Base-by-base conservation (phyloP, 2,888 invertebrate genomes). In the Trisateles emortualis region DNA sequence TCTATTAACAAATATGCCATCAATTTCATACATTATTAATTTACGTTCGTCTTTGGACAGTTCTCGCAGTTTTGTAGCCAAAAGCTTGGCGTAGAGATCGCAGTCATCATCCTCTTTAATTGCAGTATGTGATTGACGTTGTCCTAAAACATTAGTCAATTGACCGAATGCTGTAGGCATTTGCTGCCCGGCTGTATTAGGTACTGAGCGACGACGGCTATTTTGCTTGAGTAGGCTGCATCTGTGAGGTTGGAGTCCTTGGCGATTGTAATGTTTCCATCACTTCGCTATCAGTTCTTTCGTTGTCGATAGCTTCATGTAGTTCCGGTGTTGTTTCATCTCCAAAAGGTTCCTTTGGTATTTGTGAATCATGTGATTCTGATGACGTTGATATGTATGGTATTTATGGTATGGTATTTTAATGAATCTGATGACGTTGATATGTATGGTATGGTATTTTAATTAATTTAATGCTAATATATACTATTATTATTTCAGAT, bases 11-110 rank as follows among this genome's bases (percentile, higher is more conserved):
- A 66, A 64, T 44, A 63, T 52, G 32, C 55, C 59, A 40, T 74
- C 64, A 61, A 52, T 70, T 55, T 65, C 42, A 49, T 60, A 63
- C 60, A 66, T 63, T 9, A 70, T 46, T 16, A 58, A 9, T 44
- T 47, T 50, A 9, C 67, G 22, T 57, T 65, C 59, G 13, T 63
- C 55, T 16, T 40, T 45, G 2, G 65, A 36, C 16, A 70, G 46
- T 58, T 60, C 56, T 14, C 65, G 42, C n/a, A 70, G 45, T 36
- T 65, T 70, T 59, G 2, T 62, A 16, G 67, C 64, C 33, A 64
- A 42, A n/a, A 64, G 32, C 22, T 62, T 61, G 11, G 32, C 32
- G 33, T 43, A 43, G n/a, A 33, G 33, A 43, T 33, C 40, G 33
- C 48, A 45, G 13, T 46, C 59, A 49, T 64, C 64, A 13, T 55